These are phyloP conservation scores for Megathymus violae DNA, from an alignment of 1,140 invertebrate species.

Conservation along the genomic window DNA sequence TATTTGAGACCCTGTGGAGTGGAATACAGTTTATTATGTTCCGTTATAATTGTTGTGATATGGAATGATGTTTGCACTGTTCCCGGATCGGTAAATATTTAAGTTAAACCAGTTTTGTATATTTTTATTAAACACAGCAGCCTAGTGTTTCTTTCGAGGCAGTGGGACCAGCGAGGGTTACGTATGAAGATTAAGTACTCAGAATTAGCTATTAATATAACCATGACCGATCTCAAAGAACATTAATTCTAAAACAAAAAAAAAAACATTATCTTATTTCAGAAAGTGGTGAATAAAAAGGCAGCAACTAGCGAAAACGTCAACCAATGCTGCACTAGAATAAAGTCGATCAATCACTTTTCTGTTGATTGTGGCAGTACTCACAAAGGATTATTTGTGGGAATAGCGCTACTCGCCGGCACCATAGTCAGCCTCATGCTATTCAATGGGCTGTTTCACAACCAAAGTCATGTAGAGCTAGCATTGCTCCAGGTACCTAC, in stretches of 20 bases:
- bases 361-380: constrained; percentile 89
- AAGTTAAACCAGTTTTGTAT: too few relatives aligned
- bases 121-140: too few relatives aligned
- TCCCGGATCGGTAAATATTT: constrained; percentile 75
- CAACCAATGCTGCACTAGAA: constrained; percentile 55
- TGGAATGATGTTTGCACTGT: constrained; percentile 86
- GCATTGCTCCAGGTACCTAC: constrained; percentile 85
- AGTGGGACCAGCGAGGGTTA: too few relatives aligned
- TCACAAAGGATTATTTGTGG: constrained; percentile 88
- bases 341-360: constrained; percentile 85
- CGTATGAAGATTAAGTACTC: too few relatives aligned
- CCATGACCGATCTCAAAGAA: too few relatives aligned
- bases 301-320: constrained; percentile 43
- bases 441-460: constrained; percentile 88
- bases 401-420: constrained; percentile 87
- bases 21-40: constrained; percentile 89
- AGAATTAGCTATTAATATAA: too few relatives aligned
- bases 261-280: constrained; percentile 21
- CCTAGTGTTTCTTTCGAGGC: too few relatives aligned
- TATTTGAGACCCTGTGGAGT: constrained; percentile 90
- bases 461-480: constrained; percentile 85
- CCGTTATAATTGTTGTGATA: constrained; percentile 86
- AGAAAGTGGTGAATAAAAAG: constrained; percentile 52
- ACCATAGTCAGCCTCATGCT: constrained; percentile 90
- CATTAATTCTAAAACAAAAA: not conserved